These are phyloP conservation scores for Nycticebus coucang DNA, from an alignment of 2,113 vertebrate genomes.

Conservation along the genomic window DNA sequence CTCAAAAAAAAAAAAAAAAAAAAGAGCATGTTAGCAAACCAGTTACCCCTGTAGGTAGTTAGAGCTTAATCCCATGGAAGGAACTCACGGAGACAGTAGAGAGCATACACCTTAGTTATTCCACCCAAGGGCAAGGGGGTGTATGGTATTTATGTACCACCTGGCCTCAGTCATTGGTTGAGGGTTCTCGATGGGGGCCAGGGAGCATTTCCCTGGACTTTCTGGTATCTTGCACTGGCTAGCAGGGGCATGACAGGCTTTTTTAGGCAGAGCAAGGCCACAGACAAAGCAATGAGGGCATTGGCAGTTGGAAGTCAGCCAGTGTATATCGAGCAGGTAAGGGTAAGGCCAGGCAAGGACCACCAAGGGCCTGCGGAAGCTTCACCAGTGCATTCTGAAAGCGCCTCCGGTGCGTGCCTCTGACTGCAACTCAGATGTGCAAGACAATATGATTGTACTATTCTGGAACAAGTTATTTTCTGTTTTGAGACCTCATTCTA, in stretches of 20 bases:
- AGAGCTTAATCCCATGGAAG: not conserved
- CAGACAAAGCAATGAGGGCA: rapidly evolving
- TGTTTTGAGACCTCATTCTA: not conserved
- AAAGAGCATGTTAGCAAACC: not conserved
- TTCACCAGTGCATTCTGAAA: not conserved
- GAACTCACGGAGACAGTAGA: not conserved
- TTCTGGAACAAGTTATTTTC: not conserved
- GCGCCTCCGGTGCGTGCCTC: rapidly evolving
- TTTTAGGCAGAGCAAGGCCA: not conserved
- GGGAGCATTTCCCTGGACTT: not conserved
- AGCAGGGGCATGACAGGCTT: not conserved
- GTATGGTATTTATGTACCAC: too few relatives aligned
- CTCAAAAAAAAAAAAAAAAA: too few relatives aligned
- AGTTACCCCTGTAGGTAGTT: not conserved
- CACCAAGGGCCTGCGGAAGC: not conserved
- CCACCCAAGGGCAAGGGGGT: too few relatives aligned
- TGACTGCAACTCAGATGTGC: not conserved
- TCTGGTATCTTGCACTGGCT: too few relatives aligned
- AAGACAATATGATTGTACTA: not conserved
- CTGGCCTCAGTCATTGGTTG: not conserved
- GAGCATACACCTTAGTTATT: not conserved
- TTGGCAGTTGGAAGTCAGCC: not conserved
- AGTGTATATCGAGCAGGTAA: too few relatives aligned
- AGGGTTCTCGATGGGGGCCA: not conserved
- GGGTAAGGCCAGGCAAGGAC: not conserved